Base-by-base conservation (phyloP, 2,113 vertebrate species). In the Redunca redunca region DNA sequence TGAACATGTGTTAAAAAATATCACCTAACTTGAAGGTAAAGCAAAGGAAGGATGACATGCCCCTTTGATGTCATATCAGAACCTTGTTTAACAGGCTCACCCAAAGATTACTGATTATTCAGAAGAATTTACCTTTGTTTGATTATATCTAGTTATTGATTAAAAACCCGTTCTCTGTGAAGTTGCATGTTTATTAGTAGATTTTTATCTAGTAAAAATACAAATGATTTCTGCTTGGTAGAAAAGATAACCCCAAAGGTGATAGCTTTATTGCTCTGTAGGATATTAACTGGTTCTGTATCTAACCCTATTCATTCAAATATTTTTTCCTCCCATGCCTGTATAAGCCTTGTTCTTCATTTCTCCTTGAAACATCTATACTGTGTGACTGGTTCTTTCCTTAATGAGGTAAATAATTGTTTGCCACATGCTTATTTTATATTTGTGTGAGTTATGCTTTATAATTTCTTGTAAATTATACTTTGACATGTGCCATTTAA, bases 181-280 rank as follows among this genome's bases (percentile, higher is more conserved):
- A 86, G n/a, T 55, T 58, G 21, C 17, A 53, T 28, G 33, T 60
- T 92, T 43, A 6, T 50, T 88, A 33, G 36, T 88, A 95, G 53
- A 90, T 91, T 97, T 96, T 81, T 92, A 88, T 90, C 36, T 90
- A 46, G 33, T 60, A 74, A 36, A 92, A 71, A 85, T 64, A 43
- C 6, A 95, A 95, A 82, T 91, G 10, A 82, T 95, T 90, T 91
- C 82, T 97, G 14, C 28, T 19, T 46, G 67, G 23, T 85, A 90
- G 43, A 85, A 90, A 94, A 89, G 28, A 58, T n/a, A 90, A 88
- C 7, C 30, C 12, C 19, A 52, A 84, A 94, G n/a, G 26, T 77
- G 53, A 48, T 21, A 40, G 25, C 67, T 90, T 84, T 43, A 57
- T 80, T 90, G 4, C 17, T 91, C 13, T 40, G 19, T 62, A 12